phyloP scores from a whole-genome alignment of 2,888 invertebrate genomes.

The Brachylomia viminalis region DNA sequence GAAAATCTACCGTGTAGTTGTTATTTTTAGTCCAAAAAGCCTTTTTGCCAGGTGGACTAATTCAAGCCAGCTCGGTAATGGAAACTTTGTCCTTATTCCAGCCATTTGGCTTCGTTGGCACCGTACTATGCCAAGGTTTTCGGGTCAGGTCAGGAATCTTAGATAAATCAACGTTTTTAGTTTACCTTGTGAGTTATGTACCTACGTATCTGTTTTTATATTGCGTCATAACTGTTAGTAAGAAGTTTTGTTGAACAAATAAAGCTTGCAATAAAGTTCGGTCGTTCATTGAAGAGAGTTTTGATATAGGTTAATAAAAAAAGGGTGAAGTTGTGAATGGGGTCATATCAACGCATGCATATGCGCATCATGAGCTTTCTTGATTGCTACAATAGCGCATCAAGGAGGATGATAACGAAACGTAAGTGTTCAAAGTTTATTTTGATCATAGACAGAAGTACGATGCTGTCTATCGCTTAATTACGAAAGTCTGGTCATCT shows the following conservation, averaged over 20 bases:
- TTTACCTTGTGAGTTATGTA: constrained; percentile 40
- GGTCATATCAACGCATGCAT: not conserved
- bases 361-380: not conserved
- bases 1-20: constrained; percentile 1
- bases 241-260: not conserved
- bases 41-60: constrained; percentile 52
- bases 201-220: constrained; percentile 11
- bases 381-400: not conserved
- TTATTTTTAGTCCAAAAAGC: constrained; percentile 44
- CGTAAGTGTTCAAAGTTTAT: not conserved
- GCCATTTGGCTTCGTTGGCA: constrained; percentile 50
- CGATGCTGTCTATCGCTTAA: not conserved
- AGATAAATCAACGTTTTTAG: constrained; percentile 54
- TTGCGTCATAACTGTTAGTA: constrained; percentile 10
- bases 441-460: not conserved
- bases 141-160: constrained; percentile 41
- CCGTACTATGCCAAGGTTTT: constrained; percentile 59
- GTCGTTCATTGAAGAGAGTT: not conserved
- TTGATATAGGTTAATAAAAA: not conserved
- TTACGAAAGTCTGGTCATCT: not conserved
- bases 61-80: constrained; percentile 46
- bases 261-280: not conserved
- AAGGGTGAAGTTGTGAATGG: not conserved
- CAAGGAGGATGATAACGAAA: not conserved
- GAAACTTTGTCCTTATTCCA: constrained; percentile 53